A percentile compares a stretch with the other conserved stretches of the same genome.
Conservation (phyloP, 2,113 vertebrate species). For the Nettapus auritus region DNA sequence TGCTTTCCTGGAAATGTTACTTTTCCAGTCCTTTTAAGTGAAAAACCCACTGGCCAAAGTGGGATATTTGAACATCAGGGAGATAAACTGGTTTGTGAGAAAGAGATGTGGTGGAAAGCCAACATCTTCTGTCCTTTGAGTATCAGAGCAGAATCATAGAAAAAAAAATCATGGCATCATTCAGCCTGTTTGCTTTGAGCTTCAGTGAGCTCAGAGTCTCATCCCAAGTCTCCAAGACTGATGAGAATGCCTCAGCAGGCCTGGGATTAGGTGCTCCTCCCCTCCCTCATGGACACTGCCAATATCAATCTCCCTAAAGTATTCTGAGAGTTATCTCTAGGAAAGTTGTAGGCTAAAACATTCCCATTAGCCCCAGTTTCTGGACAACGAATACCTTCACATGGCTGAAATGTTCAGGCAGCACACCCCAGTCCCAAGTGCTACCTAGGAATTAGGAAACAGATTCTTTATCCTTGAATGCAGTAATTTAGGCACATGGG, state of each 20-base stretch:
- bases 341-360: neutral
- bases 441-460: neutral
- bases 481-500: neutral
- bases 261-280: neutral
- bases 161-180: neutral
- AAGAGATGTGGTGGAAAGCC: neutral
- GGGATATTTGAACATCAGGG: no score
- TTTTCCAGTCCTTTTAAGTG: neutral
- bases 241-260: neutral
- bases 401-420: no score
- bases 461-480: neutral
- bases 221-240: neutral
- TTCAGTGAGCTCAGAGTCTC: neutral
- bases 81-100: neutral
- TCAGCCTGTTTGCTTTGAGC: neutral
- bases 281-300: no score
- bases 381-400: neutral
- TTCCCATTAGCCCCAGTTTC: neutral
- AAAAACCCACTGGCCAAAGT: accelerated
- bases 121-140: neutral
- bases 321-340: neutral
- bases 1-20: neutral
- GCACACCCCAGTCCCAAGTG: neutral
- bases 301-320: neutral
- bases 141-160: neutral